Conservation (phyloP, 2,113 vertebrate species). For the Tinamus guttatus region DNA sequence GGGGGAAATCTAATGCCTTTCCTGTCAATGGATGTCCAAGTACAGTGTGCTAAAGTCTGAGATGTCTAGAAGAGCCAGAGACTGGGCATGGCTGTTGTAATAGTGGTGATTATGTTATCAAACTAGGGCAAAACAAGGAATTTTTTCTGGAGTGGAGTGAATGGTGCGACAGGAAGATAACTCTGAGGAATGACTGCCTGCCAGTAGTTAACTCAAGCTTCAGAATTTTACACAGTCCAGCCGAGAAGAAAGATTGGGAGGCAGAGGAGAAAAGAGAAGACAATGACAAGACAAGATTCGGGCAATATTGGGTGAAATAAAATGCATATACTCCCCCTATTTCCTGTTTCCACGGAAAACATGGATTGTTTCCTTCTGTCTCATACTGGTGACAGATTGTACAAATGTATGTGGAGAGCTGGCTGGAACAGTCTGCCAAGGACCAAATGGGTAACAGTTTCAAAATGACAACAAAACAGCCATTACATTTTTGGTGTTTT, state of each 20-base stretch:
- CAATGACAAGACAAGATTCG: neutral
- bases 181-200: neutral
- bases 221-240: neutral
- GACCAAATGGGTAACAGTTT: constrained; percentile 58
- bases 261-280: neutral
- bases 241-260: neutral
- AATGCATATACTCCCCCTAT: neutral
- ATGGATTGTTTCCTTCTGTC: constrained; percentile 58
- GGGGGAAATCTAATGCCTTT: neutral
- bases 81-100: neutral
- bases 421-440: constrained; percentile 60
- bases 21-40: neutral
- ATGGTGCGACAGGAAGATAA: neutral
- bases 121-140: neutral
- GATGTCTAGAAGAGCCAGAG: neutral
- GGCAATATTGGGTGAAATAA: neutral
- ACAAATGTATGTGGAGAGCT: constrained; percentile 59
- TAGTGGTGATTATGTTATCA: neutral
- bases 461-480: constrained; percentile 44
- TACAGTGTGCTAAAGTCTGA: neutral
- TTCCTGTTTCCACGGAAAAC: constrained; percentile 45
- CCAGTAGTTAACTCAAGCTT: neutral
- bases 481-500: constrained; percentile 52
- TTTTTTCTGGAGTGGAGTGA: neutral
- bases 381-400: constrained; percentile 64